Evolutionary conservation across 2,888 invertebrate species (phyloP).

Genomic region (Operophtera brumata): DNA sequence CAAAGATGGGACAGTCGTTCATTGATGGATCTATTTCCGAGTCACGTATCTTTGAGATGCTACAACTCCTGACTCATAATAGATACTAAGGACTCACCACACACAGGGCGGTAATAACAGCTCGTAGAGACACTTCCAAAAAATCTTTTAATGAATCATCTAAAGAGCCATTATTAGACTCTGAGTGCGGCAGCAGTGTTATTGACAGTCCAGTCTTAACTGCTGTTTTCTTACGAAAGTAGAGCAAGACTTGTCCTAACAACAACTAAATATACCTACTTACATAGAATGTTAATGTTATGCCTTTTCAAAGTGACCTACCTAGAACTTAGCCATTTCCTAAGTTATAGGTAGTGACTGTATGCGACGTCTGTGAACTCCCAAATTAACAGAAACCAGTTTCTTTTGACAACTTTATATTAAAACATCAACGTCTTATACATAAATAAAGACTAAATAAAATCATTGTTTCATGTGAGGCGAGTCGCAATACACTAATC

Average conservation of each 20-base stretch:
- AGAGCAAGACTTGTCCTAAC: conserved; percentile 43
- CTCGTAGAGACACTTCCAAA: neutral
- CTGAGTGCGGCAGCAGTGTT: neutral
- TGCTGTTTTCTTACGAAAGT: conserved; percentile 57
- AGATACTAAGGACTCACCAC: neutral
- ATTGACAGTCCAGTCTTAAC: conserved; percentile 38
- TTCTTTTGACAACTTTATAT: conserved; percentile 25
- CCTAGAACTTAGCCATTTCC: neutral
- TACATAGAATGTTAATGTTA: neutral
- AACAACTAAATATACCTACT: neutral
- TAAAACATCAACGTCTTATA: conserved; percentile 28
- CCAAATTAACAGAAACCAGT: conserved; percentile 28
- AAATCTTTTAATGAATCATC: neutral
- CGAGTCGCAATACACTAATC: conserved; percentile 11
- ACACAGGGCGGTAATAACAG: neutral
- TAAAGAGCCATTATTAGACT: neutral
- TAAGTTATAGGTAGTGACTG: neutral
- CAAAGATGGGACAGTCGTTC: neutral
- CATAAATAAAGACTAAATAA: conserved; percentile 27
- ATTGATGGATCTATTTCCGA: neutral
- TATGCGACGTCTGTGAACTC: conserved; percentile 6
- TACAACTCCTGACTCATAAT: neutral
- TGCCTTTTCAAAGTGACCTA: neutral
- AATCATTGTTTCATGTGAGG: conserved; percentile 26
- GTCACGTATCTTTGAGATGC: neutral